These are phyloP conservation scores for Halcyon senegalensis DNA, from an alignment of 2,113 vertebrate species.

Conservation along the genomic window DNA sequence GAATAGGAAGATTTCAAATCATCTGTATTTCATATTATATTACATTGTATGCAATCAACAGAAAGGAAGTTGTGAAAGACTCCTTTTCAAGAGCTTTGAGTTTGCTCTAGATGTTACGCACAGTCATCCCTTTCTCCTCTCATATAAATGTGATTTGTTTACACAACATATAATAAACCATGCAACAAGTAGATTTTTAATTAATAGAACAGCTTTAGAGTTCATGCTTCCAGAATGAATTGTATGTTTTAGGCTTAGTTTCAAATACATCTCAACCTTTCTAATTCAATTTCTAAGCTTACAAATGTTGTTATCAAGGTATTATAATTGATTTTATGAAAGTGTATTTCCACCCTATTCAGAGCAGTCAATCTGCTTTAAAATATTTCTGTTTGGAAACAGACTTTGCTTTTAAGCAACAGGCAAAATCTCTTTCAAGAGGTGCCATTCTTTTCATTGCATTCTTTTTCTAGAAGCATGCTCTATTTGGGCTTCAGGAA, in stretches of 20 bases:
- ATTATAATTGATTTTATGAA: slow-evolving; percentile 26
- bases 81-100: not conserved
- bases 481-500: not conserved
- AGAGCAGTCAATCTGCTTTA: slow-evolving; percentile 11
- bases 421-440: not conserved
- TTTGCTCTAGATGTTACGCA: not conserved
- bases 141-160: not conserved
- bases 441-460: slow-evolving; percentile 4
- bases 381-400: slow-evolving; percentile 12
- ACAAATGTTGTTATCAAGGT: slow-evolving; percentile 11
- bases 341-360: slow-evolving; percentile 1
- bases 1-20: not conserved
- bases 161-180: not conserved
- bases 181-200: not conserved
- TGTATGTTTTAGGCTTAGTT: slow-evolving; percentile 4
- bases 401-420: not conserved
- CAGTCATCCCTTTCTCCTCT: not conserved
- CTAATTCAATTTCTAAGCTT: slow-evolving; percentile 4
- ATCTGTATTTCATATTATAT: not conserved
- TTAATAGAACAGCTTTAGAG: not conserved
- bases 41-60: not conserved
- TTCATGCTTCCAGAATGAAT: not conserved
- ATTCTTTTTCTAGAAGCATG: not conserved
- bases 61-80: not conserved
- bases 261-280: not conserved